Evolutionary conservation across 1,140 invertebrate species (phyloP), one percentile per base, ranked within the genome.

Genomic region (Tetramorium simillimum): DNA sequence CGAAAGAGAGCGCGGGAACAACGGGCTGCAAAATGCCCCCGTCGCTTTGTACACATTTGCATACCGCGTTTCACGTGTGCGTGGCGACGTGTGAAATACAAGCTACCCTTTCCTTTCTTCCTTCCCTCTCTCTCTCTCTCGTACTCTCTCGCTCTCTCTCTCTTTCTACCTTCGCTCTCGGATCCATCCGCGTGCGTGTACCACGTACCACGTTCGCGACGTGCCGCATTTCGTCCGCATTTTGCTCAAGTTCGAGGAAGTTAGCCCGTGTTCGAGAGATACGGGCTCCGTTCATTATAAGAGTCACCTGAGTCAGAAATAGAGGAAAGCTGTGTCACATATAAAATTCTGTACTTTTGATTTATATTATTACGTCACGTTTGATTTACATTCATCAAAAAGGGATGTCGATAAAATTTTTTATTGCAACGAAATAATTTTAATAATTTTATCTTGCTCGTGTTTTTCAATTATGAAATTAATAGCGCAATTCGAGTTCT

Each of bases 31-130:
- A 89, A 92, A 92, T 87, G 91, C 85, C 87, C 89, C 81, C 86
- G 86, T 56, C 84, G 92, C 89, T 92, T 93, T 92, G 91, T 92
- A 92, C 87, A 92, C 90, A 92, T 92, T 93, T 93, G 92, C 92
- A 92, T 92, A 91, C 86, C 65, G 88, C 86, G 82, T 92, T 91
- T 60, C 88, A 40, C 69, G 90, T 88, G 82, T 90, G 85, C 84
- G 86, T 87, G 75, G 46, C 86, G 85, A 91, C 87, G 91, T 88
- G 90, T 91, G 89, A 92, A 92, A 92, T 92, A 88, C 87, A 90
- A 90, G 80, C 80, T 40, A 56, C 53, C 86, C 76, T 81, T 58
- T 72, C 49, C 84, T 70, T 65, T 53, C 49, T 51, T 58, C 76
- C 75, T 56, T 21, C 75, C 33, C 33, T 33, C 33, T 33, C 3